Evolutionary conservation across 2,113 vertebrate genomes (phyloP).

Genomic region (Pagrus major): DNA sequence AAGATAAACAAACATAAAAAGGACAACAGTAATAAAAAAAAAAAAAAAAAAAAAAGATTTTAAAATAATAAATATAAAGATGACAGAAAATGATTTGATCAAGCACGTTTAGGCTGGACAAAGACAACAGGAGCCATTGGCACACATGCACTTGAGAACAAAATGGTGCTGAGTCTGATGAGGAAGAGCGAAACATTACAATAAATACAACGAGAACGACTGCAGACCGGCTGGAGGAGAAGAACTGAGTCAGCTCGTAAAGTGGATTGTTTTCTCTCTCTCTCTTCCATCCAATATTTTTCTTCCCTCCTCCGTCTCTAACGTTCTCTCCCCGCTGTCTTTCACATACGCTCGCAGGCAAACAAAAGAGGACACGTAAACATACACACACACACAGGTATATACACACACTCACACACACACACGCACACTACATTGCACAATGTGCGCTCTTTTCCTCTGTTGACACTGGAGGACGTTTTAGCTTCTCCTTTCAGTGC

Average conservation of each 20-base stretch:
- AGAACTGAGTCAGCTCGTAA: slow-evolving; percentile 19
- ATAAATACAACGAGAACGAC: slow-evolving; percentile 60
- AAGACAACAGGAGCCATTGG: slow-evolving; percentile 83
- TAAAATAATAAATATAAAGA: slow-evolving; percentile 75
- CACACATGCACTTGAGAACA: slow-evolving; percentile 86
- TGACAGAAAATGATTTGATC: slow-evolving; percentile 56
- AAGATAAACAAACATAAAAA: slow-evolving; percentile 46
- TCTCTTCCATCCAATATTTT: slow-evolving; percentile 21
- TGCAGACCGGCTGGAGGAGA: slow-evolving; percentile 22
- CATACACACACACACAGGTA: slow-evolving; percentile 8
- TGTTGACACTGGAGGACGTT: slow-evolving; percentile 47
- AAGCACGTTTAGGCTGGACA: slow-evolving; percentile 73
- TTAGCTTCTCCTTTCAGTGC: slow-evolving; percentile 58
- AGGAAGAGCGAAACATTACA: slow-evolving; percentile 64
- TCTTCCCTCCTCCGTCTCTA: slow-evolving; percentile 33
- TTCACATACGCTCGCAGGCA: slow-evolving; percentile 29
- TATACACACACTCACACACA: not conserved
- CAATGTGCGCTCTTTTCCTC: slow-evolving; percentile 54
- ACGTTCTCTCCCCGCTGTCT: slow-evolving; percentile 18
- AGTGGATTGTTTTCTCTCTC: slow-evolving; percentile 29
- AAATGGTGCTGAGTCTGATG: slow-evolving; percentile 53
- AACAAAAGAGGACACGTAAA: slow-evolving; percentile 47
- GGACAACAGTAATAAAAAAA: slow-evolving; percentile 31
- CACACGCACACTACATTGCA: slow-evolving; percentile 38
- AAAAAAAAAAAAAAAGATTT: slow-evolving; percentile 31